These are phyloP conservation scores for Pelusios castaneus DNA, from an alignment of 2,113 vertebrate genomes.

Conservation along the genomic window DNA sequence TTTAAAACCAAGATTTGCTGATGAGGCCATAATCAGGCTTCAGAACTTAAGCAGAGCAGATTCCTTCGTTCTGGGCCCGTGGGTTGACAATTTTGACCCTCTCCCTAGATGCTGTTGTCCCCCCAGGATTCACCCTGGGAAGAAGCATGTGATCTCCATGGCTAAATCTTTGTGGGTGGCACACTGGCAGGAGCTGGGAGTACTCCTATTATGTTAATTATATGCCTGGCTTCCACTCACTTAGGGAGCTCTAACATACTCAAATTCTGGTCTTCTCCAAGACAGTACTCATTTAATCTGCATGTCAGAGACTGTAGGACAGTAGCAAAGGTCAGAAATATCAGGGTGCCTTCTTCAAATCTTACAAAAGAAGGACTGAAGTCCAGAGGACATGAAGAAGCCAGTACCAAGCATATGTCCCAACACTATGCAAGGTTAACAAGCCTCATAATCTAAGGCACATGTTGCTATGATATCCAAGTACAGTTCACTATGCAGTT, in stretches of 20 bases:
- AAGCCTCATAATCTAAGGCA: not conserved
- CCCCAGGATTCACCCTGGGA: accelerated
- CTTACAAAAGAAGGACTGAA: not conserved
- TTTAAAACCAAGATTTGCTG: not conserved
- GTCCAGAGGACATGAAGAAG: not conserved
- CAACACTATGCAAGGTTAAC: not conserved
- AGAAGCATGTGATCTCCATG: not conserved
- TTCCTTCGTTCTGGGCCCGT: not conserved
- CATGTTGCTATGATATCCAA: not conserved
- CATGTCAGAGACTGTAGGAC: not conserved
- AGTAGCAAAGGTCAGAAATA: not conserved
- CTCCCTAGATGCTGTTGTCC: not conserved
- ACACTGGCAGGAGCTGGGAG: not conserved
- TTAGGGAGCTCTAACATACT: not conserved
- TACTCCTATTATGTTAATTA: not conserved
- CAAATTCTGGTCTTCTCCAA: not conserved
- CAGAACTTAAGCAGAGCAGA: accelerated
- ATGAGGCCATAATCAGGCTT: not conserved
- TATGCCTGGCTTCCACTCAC: not conserved
- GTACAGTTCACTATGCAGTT: not conserved
- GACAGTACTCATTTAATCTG: not conserved
- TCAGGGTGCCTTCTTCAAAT: not conserved
- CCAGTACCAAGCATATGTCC: not conserved
- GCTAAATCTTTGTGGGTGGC: not conserved
- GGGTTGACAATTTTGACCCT: not conserved